A percentile compares a stretch with the other conserved stretches of the same genome.
Conservation (phyloP, 2,113 vertebrate species). For the Seriola dumerili region DNA sequence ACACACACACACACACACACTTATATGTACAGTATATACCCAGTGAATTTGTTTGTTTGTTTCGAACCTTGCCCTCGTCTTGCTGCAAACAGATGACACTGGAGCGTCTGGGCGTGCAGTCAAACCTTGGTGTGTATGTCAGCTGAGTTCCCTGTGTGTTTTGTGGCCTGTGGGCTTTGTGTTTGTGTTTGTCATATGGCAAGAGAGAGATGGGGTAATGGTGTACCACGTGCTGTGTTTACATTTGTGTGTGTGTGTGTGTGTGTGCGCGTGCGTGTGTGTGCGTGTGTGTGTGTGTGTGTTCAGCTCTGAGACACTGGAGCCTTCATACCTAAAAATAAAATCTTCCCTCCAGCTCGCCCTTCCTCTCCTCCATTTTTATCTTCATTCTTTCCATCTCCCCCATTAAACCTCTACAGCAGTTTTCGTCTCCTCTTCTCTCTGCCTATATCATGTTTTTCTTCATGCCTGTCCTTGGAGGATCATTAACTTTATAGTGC, state of each 20-base stretch:
- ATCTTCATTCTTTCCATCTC: conserved; percentile 47
- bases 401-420: conserved; percentile 13
- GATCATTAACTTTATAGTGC: not conserved
- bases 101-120: conserved; percentile 34
- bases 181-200: conserved; percentile 64
- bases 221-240: conserved; percentile 47
- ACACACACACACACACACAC: not conserved
- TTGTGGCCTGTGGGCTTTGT: conserved; percentile 55
- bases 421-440: not conserved
- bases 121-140: conserved; percentile 35
- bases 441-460: conserved; percentile 3
- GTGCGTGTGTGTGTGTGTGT: conserved; percentile 29
- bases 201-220: conserved; percentile 26
- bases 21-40: not conserved
- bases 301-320: conserved; percentile 40
- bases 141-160: conserved; percentile 52
- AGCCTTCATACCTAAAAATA: conserved; percentile 63
- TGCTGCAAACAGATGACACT: conserved; percentile 52
- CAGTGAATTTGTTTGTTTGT: not conserved
- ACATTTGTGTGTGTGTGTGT: conserved; percentile 47
- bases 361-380: conserved; percentile 42
- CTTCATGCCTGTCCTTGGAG: not conserved
- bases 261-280: not conserved
- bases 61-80: not conserved
- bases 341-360: conserved; percentile 2